Evolutionary conservation across 2,797 vertebrate species (phyloP).

Genomic region (Pempheris klunzingeri): DNA sequence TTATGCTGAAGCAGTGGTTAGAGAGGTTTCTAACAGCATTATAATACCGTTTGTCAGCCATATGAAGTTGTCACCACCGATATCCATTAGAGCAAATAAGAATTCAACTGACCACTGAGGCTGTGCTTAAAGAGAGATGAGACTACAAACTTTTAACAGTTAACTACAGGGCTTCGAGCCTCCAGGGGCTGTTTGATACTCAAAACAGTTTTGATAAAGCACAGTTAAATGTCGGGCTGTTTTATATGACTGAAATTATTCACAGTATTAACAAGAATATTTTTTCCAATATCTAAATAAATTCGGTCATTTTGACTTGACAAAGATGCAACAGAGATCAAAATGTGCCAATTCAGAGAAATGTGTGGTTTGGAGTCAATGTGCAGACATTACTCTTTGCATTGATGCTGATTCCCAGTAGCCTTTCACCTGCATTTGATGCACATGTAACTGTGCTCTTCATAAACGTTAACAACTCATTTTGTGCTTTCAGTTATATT

Average conservation of each 20-base stretch:
- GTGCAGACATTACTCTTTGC: background rate
- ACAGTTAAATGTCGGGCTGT: background rate
- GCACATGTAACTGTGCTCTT: too few species aligned
- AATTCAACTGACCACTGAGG: background rate
- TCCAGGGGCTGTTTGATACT: background rate
- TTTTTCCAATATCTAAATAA: background rate
- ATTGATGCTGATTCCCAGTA: background rate
- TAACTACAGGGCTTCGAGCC: background rate
- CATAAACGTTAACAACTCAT: background rate
- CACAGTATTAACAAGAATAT: background rate
- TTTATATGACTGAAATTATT: background rate
- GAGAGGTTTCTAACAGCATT: slow-evolving; percentile 1
- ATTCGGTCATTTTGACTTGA: background rate
- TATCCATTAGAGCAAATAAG: background rate
- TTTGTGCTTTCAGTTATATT: background rate
- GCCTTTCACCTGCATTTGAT: too few species aligned
- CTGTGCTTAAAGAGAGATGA: background rate
- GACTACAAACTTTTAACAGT: slow-evolving; percentile 1
- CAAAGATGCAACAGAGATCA: background rate
- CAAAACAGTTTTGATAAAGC: background rate
- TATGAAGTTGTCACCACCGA: slow-evolving; percentile 3
- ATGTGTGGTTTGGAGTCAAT: background rate
- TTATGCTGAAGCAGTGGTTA: slow-evolving; percentile 16
- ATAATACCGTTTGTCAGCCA: slow-evolving; percentile 5
- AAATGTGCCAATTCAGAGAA: background rate